Evolutionary conservation across 2,888 invertebrate species (phyloP).

Genomic region (Halictus ligatus): DNA sequence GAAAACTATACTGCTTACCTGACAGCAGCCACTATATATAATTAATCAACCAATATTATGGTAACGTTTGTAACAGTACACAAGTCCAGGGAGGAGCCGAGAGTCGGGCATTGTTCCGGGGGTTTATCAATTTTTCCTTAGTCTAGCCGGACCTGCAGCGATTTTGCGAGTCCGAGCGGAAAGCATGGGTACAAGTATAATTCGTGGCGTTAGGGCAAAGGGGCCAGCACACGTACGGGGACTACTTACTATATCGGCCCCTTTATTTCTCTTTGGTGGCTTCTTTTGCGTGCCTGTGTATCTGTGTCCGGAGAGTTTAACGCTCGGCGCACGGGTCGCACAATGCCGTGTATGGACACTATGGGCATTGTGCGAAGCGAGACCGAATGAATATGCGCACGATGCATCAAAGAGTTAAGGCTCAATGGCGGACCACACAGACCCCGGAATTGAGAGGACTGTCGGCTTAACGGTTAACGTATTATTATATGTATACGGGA

Average conservation of each 20-base stretch:
- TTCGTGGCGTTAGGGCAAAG: slow-evolving; percentile 59
- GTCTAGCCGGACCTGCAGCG: neutral
- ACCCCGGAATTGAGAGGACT: slow-evolving; percentile 75
- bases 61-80: too few species aligned
- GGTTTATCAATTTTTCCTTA: neutral
- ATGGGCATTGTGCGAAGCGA: slow-evolving; percentile 74
- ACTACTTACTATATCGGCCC: slow-evolving; percentile 27
- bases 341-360: slow-evolving; percentile 77
- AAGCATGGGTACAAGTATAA: slow-evolving; percentile 43
- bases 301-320: slow-evolving; percentile 75
- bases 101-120: too few species aligned
- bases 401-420: slow-evolving; percentile 79
- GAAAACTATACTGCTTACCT: too few species aligned
- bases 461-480: slow-evolving; percentile 77
- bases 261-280: slow-evolving; percentile 32
- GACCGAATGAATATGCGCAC: slow-evolving; percentile 75
- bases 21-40: too few species aligned
- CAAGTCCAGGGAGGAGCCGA: too few species aligned
- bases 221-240: slow-evolving; percentile 44
- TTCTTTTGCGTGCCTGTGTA: slow-evolving; percentile 14
- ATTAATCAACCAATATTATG: too few species aligned
- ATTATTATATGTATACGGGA: slow-evolving; percentile 66
- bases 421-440: slow-evolving; percentile 78
- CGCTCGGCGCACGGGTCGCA: slow-evolving; percentile 75
- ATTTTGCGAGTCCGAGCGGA: neutral